These are phyloP conservation scores for Drosophila repletoides DNA, from an alignment of 1,140 invertebrate species.

Conservation along the genomic window DNA sequence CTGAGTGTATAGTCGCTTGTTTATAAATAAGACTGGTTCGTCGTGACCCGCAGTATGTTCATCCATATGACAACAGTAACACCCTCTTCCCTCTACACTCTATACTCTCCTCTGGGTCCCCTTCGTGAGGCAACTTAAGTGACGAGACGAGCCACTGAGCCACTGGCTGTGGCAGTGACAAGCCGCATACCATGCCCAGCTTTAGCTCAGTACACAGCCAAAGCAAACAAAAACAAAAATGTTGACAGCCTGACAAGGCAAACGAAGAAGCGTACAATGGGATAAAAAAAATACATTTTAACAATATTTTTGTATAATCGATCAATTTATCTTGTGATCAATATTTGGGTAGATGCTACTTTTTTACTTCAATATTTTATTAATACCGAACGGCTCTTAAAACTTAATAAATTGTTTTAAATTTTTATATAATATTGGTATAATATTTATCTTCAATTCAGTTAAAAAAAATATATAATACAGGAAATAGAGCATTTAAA, in stretches of 20 bases:
- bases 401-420: too few relatives aligned
- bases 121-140: background rate
- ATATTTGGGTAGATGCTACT: too few relatives aligned
- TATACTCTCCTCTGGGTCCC: too few relatives aligned
- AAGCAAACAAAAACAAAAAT: conserved; percentile 49
- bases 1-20: conserved; percentile 24
- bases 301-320: too few relatives aligned
- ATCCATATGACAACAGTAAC: conserved; percentile 25
- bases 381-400: too few relatives aligned
- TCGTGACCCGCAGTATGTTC: conserved; percentile 62
- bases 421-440: too few relatives aligned
- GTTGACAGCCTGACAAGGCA: conserved; percentile 63
- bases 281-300: too few relatives aligned
- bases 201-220: conserved; percentile 6
- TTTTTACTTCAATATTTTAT: too few relatives aligned
- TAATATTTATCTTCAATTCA: too few relatives aligned
- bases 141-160: conserved; percentile 48
- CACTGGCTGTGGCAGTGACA: conserved; percentile 74
- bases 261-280: background rate
- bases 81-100: background rate
- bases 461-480: too few relatives aligned
- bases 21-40: conserved; percentile 61
- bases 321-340: too few relatives aligned
- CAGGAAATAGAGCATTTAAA: too few relatives aligned
- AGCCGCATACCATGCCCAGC: conserved; percentile 57